Base-by-base conservation (phyloP, 2,113 vertebrate genomes). In the Anseranas semipalmata region DNA sequence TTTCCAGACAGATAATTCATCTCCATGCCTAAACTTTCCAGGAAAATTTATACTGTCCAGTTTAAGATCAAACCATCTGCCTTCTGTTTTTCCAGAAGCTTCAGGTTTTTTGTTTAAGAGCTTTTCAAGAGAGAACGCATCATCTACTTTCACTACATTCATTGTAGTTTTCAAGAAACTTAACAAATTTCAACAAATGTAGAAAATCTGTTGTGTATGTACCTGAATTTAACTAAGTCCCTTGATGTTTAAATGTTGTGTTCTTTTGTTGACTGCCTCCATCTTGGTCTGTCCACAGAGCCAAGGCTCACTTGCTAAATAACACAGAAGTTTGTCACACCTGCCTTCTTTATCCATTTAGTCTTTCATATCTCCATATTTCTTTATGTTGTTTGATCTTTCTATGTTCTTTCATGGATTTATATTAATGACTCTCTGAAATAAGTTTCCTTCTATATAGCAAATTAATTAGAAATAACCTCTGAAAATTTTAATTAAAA, bases 1-100 rank as follows among this genome's bases (percentile, higher is more conserved):
- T 94, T 95, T 90, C 87, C 80, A 95, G 63, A 85, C 28, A 91
- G 45, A 53, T 85, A 83, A 94, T 68, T 88, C 24, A 84, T 66
- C 58, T 86, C 45, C 5, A 1, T 12, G 8, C 30, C 30, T 53
- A 89, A 67, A 43, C 53, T 27, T 91, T 93, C 58, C 66, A 78
- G 70, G 17, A 89, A 87, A 81, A 56, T 21, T 27, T 41, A 67
- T 43, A 46, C 10, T 33, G 59, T 53, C 43, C 14, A 41, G 28
- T 68, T 92, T 93, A 92, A 96, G 67, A 66, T 62, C 73, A 92
- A 96, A 82, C 10, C 59, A 89, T 16, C 27, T 88, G 35, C 32
- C 6, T 89, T 72, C 21, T 85, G 27, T 37, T 91, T 85, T 89
- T 67, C 82, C 75, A 94, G 53, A 76, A 84, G 8, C 33, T 90